Evolutionary conservation across 2,113 vertebrate species (phyloP).

Genomic region (Symphodus melops): DNA sequence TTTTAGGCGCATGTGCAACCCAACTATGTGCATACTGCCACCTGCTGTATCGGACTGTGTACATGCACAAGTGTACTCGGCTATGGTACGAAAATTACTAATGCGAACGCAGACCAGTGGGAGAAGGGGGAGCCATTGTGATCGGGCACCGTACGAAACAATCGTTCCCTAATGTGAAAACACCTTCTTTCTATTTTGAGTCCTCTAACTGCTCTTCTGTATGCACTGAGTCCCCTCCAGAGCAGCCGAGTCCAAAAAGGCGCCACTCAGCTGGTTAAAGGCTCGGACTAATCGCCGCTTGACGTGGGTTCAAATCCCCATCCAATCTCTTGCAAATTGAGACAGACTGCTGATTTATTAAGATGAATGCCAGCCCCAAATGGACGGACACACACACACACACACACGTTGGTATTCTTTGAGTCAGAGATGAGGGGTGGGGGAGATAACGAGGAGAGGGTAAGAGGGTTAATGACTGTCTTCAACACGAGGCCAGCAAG

Average conservation of each 20-base stretch:
- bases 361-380: constrained; percentile 55
- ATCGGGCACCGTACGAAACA: too few species aligned
- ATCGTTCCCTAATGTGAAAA: too few species aligned
- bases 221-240: neutral
- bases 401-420: neutral
- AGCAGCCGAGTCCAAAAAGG: constrained; percentile 1
- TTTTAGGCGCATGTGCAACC: too few species aligned
- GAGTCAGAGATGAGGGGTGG: constrained; percentile 49
- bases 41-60: too few species aligned
- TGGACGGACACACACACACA: constrained; percentile 20
- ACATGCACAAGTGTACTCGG: too few species aligned
- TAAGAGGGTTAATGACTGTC: constrained; percentile 77
- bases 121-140: neutral
- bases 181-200: neutral
- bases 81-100: too few species aligned
- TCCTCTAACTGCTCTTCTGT: neutral
- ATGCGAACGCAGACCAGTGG: too few species aligned
- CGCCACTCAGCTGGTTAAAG: constrained; percentile 23
- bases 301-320: constrained; percentile 53
- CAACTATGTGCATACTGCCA: too few species aligned
- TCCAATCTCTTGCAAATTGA: constrained; percentile 54
- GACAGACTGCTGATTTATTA: constrained; percentile 60
- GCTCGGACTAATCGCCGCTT: constrained; percentile 42
- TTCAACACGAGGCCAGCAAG: constrained; percentile 44
- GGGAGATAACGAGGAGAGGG: constrained; percentile 69